A percentile compares a stretch with the other conserved stretches of the same genome.
phyloP scores from a whole-genome alignment of 2,113 vertebrate species.

The Hemiprocne comata region DNA sequence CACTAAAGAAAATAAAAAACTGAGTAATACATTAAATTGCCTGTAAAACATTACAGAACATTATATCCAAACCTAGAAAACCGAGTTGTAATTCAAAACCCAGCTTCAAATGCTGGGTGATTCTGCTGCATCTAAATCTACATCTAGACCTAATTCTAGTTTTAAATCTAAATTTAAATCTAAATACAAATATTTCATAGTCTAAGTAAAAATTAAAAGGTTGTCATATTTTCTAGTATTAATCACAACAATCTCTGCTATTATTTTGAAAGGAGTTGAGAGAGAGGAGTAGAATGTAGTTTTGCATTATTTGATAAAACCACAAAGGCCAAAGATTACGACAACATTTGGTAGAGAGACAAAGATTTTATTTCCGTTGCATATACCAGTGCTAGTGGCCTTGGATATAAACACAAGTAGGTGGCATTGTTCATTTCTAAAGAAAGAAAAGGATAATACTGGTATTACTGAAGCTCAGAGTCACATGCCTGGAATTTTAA shows the following conservation, averaged over 20 bases:
- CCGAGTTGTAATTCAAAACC: not conserved
- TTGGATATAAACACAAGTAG: not conserved
- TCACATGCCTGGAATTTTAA: not conserved
- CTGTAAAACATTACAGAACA: not conserved
- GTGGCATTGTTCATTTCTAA: not conserved
- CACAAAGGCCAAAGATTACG: not conserved
- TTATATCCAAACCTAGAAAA: not conserved
- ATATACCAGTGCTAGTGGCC: not conserved
- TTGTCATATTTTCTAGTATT: not conserved
- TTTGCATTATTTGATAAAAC: not conserved
- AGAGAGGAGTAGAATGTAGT: not conserved
- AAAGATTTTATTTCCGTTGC: not conserved
- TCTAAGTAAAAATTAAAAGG: not conserved
- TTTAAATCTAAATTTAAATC: not conserved
- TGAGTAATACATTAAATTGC: not conserved
- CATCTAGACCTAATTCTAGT: not conserved
- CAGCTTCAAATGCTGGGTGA: not conserved
- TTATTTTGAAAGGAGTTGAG: not conserved
- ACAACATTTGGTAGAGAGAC: not conserved
- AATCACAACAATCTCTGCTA: not conserved
- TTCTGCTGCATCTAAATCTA: not conserved
- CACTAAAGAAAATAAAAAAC: not conserved
- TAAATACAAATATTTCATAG: not conserved
- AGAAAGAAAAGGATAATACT: not conserved
- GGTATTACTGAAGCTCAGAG: not conserved